Base-by-base conservation (phyloP, 2,113 vertebrate genomes). In the Puntigrus tetrazona region DNA sequence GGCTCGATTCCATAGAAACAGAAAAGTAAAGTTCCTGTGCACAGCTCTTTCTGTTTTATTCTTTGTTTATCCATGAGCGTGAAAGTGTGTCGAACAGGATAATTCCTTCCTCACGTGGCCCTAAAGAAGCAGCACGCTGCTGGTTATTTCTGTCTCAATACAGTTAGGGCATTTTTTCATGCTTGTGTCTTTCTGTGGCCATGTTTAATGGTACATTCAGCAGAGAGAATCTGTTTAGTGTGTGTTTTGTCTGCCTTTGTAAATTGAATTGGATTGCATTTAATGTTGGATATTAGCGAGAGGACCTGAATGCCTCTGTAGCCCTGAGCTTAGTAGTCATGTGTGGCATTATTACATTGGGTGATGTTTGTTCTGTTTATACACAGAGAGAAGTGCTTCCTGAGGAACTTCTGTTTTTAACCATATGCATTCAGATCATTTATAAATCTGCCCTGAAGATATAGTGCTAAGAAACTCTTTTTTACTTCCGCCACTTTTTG, bases 141-240 rank as follows among this genome's bases (percentile, higher is more conserved):
- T 41, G 11, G 14, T 36, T 57, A 41, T 74, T 76, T 76, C 57
- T 36, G 16, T 65, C 41, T 22, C 57, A 63, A 65, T 36, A 38
- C 25, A 41, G 36, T 59, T 57, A 13, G 29, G 65, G 14, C 55
- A 13, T 76, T 47, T 65, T 45, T 45, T 31, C 29, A 16, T 45
- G 45, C 34, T 36, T 47, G 25, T 61, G 67, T 63, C 47, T 75
- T 52, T 52, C 63, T 69, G n/a, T 47, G 59, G 73, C 27, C 73
- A 70, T 63, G 41, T 82, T 86, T 82, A 86, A 78, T 67, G 34
- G 80, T 77, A 22, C 85, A 55, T 67, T 67, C 61, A 70, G 72
- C 29, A 25, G 65, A 86, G 63, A 11, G 61, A 86, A 86, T 86
- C 85, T 78, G 36, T 78, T 86, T 83, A 86, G 47, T 50, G 20